These are phyloP conservation scores for Marisa cornuarietis DNA, from an alignment of 1,140 invertebrate genomes.

Conservation along the genomic window DNA sequence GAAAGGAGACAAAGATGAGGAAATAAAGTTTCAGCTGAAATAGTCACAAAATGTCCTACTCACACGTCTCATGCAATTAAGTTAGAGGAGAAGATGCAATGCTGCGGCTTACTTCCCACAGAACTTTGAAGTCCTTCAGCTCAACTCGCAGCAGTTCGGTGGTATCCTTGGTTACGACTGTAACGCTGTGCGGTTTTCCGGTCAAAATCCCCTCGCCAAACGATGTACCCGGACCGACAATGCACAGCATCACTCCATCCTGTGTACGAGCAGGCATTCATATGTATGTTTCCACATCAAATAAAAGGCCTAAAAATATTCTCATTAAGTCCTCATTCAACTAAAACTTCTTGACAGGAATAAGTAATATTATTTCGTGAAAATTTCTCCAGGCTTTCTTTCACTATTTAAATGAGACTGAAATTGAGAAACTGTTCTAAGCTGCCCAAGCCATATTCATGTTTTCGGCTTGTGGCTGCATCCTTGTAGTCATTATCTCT, in stretches of 20 bases:
- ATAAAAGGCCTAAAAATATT: background rate
- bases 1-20: no score
- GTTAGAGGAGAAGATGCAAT: background rate
- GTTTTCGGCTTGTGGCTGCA: no score
- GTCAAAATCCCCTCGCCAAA: slow-evolving; percentile 81
- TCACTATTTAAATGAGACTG: no score
- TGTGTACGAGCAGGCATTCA: slow-evolving; percentile 45
- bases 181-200: slow-evolving; percentile 77
- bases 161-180: slow-evolving; percentile 78
- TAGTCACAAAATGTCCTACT: no score
- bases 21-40: no score
- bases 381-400: no score
- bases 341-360: background rate
- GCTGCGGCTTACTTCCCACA: slow-evolving; percentile 77
- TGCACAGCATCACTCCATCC: slow-evolving; percentile 75
- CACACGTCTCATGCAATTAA: no score
- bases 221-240: slow-evolving; percentile 78
- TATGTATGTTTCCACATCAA: background rate
- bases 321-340: background rate
- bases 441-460: no score
- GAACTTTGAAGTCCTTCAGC: slow-evolving; percentile 78
- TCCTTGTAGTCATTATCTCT: background rate
- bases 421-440: no score
- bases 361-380: background rate
- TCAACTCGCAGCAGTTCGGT: slow-evolving; percentile 80